A percentile compares a stretch with the other conserved stretches of the same genome.
These are phyloP conservation scores for Empis stercorea DNA, from an alignment of 2,888 invertebrate species.

Conservation along the genomic window DNA sequence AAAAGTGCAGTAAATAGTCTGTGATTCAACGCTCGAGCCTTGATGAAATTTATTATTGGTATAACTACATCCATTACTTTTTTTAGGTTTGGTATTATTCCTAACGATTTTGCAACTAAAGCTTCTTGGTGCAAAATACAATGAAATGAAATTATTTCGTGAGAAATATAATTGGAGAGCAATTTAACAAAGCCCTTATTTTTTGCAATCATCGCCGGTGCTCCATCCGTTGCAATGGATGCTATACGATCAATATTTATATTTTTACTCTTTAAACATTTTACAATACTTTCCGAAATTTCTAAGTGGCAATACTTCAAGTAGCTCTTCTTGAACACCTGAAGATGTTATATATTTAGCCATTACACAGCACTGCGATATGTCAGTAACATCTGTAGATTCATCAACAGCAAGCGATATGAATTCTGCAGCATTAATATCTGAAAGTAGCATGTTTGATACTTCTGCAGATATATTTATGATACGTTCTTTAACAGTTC, in stretches of 20 bases:
- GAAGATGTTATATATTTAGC: not conserved
- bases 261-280: not conserved
- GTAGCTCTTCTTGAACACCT: not conserved
- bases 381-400: not conserved
- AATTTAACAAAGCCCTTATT: conserved; percentile 13
- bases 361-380: not conserved
- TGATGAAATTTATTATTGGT: not conserved
- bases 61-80: not conserved
- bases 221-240: conserved; percentile 17
- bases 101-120: not conserved
- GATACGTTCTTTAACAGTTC: not conserved
- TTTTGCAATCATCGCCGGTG: conserved; percentile 16
- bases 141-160: not conserved
- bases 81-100: not conserved
- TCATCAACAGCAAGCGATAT: not conserved
- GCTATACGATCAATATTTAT: conserved; percentile 5
- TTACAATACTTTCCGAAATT: not conserved
- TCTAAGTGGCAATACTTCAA: not conserved
- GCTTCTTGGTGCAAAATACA: not conserved
- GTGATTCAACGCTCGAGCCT: not conserved
- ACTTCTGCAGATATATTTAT: not conserved
- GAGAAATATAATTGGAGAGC: not conserved
- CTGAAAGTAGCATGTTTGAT: not conserved
- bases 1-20: not conserved
- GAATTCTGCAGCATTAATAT: not conserved